Base-by-base conservation (phyloP, 1,140 invertebrate genomes). In the Andricus grossulariae region DNA sequence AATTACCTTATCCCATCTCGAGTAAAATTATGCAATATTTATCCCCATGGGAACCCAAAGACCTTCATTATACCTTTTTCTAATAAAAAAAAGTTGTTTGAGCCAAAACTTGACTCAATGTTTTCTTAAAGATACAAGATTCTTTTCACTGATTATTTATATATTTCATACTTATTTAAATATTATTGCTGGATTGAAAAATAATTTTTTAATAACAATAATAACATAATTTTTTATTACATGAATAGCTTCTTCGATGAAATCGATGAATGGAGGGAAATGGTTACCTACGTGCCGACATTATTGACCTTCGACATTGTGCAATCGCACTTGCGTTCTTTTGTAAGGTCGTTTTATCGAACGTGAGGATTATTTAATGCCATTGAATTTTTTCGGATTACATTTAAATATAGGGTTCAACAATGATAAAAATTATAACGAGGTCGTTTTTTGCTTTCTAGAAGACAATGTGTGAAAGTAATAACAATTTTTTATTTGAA, bases 281-380 rank as follows among this genome's bases (percentile, higher is more conserved):
- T 66, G 57, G 57, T 66, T 66, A 39, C 57, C 32, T 32, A 66
- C 39, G 25, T 39, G 16, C 32, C 39, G n/a, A 66, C 60, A 39
- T 66, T 39, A 66, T 13, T 66, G 57, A 66, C 57, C 57, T 66
- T 66, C 60, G 32, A 45, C 1, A 66, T 66, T 66, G 60, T 66
- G 60, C 25, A 66, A 66, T 66, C 60, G 60, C 25, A 32, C 15
- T 39, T 66, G 32, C 25, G 60, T 66, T 11, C 39, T 45, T 45
- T 10, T 11, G 10, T 45, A 11, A 66, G 60, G 60, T 66, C 60
- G 60, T 66, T 66, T 32, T 15, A 39, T 66, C 25, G 60, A n/a
- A 32, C 25, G 60, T 32, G 60, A 45, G 60, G 39, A 66, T 66
- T 66, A 66, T 66, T 66, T 39, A 21, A 39, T 16, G 60, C 0